Conservation (phyloP, 1,140 invertebrate genomes). For the Drosophila funebris region DNA sequence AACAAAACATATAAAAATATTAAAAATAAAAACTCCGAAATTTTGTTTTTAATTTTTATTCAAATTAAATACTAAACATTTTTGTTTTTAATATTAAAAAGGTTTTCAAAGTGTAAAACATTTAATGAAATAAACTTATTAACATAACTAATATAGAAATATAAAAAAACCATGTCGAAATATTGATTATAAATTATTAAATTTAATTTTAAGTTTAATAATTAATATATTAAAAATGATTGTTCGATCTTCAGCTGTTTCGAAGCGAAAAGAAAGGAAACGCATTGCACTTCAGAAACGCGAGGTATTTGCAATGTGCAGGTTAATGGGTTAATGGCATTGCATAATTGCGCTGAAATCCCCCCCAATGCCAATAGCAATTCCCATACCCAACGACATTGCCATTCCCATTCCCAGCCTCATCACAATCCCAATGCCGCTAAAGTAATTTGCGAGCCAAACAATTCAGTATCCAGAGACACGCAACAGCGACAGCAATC, state of each 20-base stretch:
- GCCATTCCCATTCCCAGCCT: neutral
- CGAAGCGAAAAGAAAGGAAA: neutral
- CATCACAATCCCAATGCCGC: constrained; percentile 38
- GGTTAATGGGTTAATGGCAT: constrained; percentile 63
- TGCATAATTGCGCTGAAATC: constrained; percentile 58
- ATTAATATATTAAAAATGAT: neutral
- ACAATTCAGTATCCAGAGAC: constrained; percentile 33
- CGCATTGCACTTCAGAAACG: constrained; percentile 5
- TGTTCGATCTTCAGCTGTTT: neutral
- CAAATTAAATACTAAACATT: too few species aligned
- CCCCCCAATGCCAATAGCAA: constrained; percentile 6
- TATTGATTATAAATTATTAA: too few species aligned
- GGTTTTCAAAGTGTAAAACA: too few species aligned
- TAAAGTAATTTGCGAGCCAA: constrained; percentile 59
- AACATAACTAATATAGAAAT: too few species aligned
- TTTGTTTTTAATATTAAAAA: too few species aligned
- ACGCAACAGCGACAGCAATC: constrained; percentile 4
- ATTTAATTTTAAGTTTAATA: too few species aligned
- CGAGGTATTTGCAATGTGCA: constrained; percentile 10
- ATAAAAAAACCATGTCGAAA: too few species aligned
- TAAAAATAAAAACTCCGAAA: too few species aligned
- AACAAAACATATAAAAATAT: too few species aligned
- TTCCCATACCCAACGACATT: neutral
- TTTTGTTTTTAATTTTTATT: too few species aligned
- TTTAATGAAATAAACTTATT: too few species aligned